These are phyloP conservation scores for Bucco capensis DNA, from an alignment of 2,113 vertebrate species.

Conservation along the genomic window DNA sequence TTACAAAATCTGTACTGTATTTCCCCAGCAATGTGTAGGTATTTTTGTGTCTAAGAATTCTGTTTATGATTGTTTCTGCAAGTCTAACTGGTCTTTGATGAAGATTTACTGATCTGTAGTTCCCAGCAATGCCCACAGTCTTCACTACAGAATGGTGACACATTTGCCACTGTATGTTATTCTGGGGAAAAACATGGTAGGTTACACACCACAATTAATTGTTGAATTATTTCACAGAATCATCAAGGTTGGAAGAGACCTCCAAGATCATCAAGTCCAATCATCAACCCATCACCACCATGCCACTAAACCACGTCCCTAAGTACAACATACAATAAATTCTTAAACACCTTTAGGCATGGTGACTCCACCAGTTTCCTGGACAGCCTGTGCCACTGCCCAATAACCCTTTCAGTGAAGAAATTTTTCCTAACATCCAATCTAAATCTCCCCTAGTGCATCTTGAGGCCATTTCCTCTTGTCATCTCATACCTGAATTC, in stretches of 20 bases:
- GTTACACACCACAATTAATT: background rate
- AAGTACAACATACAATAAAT: too few relatives aligned
- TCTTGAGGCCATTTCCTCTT: too few relatives aligned
- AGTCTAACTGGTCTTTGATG: background rate
- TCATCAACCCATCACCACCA: too few relatives aligned
- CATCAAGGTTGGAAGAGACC: too few relatives aligned
- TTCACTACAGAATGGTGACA: background rate
- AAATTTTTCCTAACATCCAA: too few relatives aligned
- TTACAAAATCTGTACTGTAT: background rate
- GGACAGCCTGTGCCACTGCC: too few relatives aligned
- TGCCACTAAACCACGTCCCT: too few relatives aligned
- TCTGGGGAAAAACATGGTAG: background rate
- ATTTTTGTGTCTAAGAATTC: background rate
- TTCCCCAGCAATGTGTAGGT: accelerated
- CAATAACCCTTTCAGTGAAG: too few relatives aligned
- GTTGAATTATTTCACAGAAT: background rate
- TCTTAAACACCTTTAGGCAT: too few relatives aligned
- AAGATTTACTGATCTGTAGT: background rate
- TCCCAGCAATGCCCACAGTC: background rate
- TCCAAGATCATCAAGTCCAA: too few relatives aligned
- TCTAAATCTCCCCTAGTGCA: too few relatives aligned
- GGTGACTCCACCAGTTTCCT: too few relatives aligned
- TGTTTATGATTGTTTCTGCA: background rate
- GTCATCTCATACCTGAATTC: background rate
- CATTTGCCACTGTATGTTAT: background rate